Base-by-base conservation (phyloP, 2,113 vertebrate genomes). In the Calyptomena viridis region DNA sequence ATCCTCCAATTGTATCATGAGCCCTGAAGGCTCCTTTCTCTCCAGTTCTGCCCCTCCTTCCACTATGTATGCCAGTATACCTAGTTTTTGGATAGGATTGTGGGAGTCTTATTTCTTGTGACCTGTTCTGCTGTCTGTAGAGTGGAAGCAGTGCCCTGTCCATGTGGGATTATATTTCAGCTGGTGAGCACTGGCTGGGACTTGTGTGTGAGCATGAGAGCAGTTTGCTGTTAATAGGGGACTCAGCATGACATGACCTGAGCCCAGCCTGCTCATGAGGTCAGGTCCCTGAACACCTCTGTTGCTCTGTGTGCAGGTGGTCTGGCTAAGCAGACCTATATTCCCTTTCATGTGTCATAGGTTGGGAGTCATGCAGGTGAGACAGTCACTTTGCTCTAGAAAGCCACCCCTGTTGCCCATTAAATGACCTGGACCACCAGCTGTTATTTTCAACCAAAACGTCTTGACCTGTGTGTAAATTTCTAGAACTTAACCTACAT, bases 121-220 rank as follows among this genome's bases (percentile, higher is more conserved):
- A 50, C 33, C 28, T 0, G 0, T 80, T 76, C 39, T 60, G 53
- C 68, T 37, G 5, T 21, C 30, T 11, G 11, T 2, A 24, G 35
- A 60, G 46, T 40, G 8, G 21, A 17, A 66, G 15, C 72, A 68
- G 47, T 42, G 49, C 15, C 2, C 1, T 55, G n/a, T 24, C 55
- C 3, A 4, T 33, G 22, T 53, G 31, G 6, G 15, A 39, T 39
- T 50, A 59, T 52, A 28, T 74, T 87, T 83, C 67, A 74, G 12
- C 53, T 63, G 37, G 8, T 56, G 40, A 35, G 14, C 4, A 0
- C 31, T 72, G 75, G 11, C 58, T 49, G 30, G 22, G 55, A 28
- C 24, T 44, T 62, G 14, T 5, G 11, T 46, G 17, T 63, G 50
- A 69, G 42, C 1, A 0, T n/a, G 42, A 35, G 68, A 18, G 49